Evolutionary conservation across 2,113 vertebrate species (phyloP).

Genomic region (Vidua chalybeata): DNA sequence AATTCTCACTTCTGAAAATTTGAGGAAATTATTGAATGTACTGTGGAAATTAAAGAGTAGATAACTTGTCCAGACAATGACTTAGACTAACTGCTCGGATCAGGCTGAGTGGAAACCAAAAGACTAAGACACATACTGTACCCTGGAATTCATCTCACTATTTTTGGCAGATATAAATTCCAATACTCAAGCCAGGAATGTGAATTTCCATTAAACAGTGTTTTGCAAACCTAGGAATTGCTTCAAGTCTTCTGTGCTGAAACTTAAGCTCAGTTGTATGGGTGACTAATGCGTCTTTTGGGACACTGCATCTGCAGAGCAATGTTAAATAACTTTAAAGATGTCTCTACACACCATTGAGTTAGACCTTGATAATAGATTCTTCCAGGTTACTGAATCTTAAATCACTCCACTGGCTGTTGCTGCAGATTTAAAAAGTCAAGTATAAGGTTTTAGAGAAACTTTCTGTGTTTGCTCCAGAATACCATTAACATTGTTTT

Average conservation of each 20-base stretch:
- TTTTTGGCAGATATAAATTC: slow-evolving; percentile 3
- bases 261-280: neutral
- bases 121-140: neutral
- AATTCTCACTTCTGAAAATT: neutral
- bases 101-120: neutral
- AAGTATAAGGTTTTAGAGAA: neutral
- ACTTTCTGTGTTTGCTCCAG: neutral
- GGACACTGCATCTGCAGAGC: neutral
- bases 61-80: neutral
- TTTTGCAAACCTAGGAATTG: neutral
- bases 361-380: neutral
- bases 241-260: neutral
- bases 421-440: neutral
- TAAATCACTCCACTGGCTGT: neutral
- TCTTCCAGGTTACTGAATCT: neutral
- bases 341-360: neutral
- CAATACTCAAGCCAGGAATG: neutral
- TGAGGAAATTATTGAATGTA: neutral
- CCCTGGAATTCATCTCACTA: neutral
- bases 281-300: neutral
- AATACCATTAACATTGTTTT: neutral
- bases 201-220: slow-evolving; percentile 15
- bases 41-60: neutral
- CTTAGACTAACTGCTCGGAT: neutral
- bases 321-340: neutral